These are phyloP conservation scores for Myripristis jacobus DNA, from an alignment of 2,797 vertebrate species.

Conservation along the genomic window DNA sequence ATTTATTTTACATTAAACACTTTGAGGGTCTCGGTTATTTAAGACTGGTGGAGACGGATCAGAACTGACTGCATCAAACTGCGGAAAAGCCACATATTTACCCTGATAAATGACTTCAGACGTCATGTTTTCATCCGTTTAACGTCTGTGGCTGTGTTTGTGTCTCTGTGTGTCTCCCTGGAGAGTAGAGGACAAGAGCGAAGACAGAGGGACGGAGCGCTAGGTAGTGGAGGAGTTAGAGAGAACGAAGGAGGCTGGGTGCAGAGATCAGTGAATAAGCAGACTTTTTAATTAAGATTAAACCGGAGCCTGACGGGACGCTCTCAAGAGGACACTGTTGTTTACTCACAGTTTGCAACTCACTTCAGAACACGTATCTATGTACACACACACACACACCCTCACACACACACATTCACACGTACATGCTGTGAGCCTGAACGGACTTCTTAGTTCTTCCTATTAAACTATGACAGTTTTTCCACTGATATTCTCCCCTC, in stretches of 20 bases:
- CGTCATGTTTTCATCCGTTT: not conserved
- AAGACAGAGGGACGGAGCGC: conserved; percentile 20
- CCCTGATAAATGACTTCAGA: not conserved
- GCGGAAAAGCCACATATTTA: conserved; percentile 5
- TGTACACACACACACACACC: not conserved
- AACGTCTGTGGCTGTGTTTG: not conserved
- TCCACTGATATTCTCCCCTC: not conserved
- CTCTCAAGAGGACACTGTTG: conserved; percentile 5
- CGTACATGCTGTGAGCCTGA: not conserved
- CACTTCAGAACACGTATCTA: not conserved
- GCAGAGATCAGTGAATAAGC: conserved; percentile 31
- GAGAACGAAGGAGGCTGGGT: conserved; percentile 6
- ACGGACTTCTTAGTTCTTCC: not conserved
- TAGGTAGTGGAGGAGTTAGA: conserved; percentile 11
- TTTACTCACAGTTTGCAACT: conserved; percentile 13
- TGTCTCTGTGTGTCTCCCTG: not conserved
- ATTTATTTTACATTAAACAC: conserved; percentile 9
- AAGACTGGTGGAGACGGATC: conserved; percentile 4
- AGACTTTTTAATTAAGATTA: conserved; percentile 43
- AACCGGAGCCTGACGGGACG: conserved; percentile 21
- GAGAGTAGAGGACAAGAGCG: conserved; percentile 17
- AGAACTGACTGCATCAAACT: not conserved
- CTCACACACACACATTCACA: not conserved
- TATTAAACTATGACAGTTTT: not conserved
- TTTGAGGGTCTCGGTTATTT: not conserved